A percentile compares a stretch with the other conserved stretches of the same genome.
phyloP scores from a whole-genome alignment of 2,113 vertebrate species.

The Emydura subglobosa region DNA sequence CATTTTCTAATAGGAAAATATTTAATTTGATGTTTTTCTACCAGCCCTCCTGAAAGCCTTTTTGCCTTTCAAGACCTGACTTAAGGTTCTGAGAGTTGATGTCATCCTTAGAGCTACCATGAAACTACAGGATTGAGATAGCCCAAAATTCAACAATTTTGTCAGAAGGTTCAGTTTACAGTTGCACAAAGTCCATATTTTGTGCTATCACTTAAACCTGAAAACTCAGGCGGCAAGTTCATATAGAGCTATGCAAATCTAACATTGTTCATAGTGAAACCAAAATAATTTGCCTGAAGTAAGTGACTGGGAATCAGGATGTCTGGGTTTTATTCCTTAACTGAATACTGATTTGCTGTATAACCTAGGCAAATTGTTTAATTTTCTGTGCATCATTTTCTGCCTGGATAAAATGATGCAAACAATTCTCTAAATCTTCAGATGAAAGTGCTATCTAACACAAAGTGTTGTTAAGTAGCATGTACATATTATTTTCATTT shows the following conservation, averaged over 20 bases:
- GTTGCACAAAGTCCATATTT: not conserved
- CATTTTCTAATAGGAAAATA: not conserved
- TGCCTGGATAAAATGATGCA: not conserved
- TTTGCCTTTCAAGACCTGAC: not conserved
- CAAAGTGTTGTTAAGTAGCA: not conserved
- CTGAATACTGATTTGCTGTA: not conserved
- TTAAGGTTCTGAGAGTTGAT: not conserved
- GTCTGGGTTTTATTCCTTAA: not conserved
- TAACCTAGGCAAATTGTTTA: not conserved
- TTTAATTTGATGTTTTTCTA: not conserved
- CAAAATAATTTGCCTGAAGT: not conserved
- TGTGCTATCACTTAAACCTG: not conserved
- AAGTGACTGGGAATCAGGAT: not conserved
- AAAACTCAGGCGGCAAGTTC: not conserved
- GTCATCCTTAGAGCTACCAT: not conserved
- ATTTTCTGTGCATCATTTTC: not conserved
- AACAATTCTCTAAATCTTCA: not conserved
- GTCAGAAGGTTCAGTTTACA: not conserved
- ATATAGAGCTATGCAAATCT: not conserved
- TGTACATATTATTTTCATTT: not conserved
- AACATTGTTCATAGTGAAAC: not conserved
- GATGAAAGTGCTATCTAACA: not conserved
- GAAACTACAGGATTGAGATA: not conserved
- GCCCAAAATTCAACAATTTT: not conserved
- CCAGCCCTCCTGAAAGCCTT: not conserved